These are phyloP conservation scores for Eulemur rubriventer DNA, from an alignment of 2,797 vertebrate genomes.

Conservation along the genomic window DNA sequence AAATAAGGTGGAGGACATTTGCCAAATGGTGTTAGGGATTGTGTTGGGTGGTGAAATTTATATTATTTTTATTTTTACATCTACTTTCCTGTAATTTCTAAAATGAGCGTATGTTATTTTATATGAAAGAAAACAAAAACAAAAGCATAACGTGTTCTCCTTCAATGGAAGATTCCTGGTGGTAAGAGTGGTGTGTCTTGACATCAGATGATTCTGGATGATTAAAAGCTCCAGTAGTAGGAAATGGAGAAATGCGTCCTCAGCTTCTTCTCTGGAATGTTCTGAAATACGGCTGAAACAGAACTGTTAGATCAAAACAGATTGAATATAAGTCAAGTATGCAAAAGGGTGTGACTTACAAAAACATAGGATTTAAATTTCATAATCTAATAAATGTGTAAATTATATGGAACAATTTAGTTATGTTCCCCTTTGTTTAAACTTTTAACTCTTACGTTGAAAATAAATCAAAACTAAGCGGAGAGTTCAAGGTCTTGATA, in stretches of 20 bases:
- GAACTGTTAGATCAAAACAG: neutral
- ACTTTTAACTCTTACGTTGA: conserved; percentile 50
- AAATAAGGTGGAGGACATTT: neutral
- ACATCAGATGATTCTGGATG: rapidly evolving
- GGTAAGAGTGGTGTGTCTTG: rapidly evolving
- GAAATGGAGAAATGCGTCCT: neutral
- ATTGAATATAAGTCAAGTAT: neutral
- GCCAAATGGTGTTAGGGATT: neutral
- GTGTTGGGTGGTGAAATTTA: neutral
- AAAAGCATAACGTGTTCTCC: neutral
- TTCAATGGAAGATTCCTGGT: neutral
- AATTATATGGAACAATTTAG: neutral
- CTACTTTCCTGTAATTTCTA: neutral
- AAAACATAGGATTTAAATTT: conserved; percentile 18
- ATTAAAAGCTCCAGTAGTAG: neutral
- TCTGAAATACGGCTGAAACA: neutral
- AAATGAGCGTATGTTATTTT: neutral
- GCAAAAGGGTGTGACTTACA: neutral
- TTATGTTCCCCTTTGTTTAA: neutral
- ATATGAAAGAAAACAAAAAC: neutral
- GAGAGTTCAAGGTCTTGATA: neutral
- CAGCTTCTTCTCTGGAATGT: neutral
- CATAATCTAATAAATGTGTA: neutral
- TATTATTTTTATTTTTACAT: conserved; percentile 28
- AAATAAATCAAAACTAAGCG: conserved; percentile 26